These are phyloP conservation scores for Yponomeuta evonymella DNA, from an alignment of 2,888 invertebrate species.

Conservation along the genomic window DNA sequence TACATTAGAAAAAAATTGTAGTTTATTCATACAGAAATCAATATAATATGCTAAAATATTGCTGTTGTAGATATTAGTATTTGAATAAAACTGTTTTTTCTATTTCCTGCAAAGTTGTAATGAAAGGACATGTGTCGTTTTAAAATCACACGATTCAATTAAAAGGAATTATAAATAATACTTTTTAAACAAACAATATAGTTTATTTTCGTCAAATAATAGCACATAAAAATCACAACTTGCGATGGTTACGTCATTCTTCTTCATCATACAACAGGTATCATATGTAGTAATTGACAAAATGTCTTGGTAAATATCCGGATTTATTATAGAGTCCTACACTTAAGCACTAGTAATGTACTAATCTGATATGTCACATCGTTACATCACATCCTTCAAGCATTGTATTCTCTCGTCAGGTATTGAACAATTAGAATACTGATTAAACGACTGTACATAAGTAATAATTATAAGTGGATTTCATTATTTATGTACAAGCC, in stretches of 20 bases:
- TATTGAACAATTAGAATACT: conserved; percentile 18
- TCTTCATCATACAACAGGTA: conserved; percentile 24
- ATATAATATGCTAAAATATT: no score
- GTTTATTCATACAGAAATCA: no score
- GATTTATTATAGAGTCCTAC: conserved; percentile 29
- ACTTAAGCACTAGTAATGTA: conserved; percentile 28
- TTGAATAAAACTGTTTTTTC: no score
- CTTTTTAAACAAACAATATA: conserved; percentile 56
- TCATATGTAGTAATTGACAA: conserved; percentile 31
- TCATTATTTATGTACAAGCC: not conserved
- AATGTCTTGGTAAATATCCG: conserved; percentile 23
- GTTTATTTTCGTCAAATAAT: conserved; percentile 46
- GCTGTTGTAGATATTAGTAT: no score
- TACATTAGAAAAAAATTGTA: no score
- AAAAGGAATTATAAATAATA: conserved; percentile 5
- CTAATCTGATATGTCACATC: conserved; percentile 55
- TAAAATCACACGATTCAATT: not conserved
- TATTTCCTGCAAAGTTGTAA: no score
- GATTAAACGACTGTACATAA: conserved; percentile 16
- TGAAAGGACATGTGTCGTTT: no score
- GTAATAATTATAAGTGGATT: not conserved
- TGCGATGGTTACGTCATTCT: conserved; percentile 27
- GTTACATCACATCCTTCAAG: conserved; percentile 25
- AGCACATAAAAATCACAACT: conserved; percentile 48
- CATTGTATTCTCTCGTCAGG: conserved; percentile 32